Percentiles rank a stretch among this genome's conserved stretches.
These are phyloP conservation scores for Takifugu bimaculatus DNA, from an alignment of 2,113 vertebrate genomes.

Conservation along the genomic window DNA sequence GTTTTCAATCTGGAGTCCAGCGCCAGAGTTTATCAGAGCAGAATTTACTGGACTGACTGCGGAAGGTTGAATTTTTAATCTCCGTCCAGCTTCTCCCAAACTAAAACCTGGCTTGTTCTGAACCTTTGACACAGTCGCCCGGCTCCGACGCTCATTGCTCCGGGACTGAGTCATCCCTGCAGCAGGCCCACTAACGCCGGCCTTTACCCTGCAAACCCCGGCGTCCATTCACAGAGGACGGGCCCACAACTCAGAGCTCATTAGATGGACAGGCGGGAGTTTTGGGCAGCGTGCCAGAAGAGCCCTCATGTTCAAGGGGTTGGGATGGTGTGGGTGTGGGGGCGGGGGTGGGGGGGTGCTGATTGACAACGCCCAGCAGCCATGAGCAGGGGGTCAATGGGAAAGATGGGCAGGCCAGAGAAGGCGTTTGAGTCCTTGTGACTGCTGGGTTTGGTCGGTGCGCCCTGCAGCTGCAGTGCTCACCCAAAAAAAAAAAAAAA, in stretches of 20 bases:
- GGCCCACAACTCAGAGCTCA: constrained; percentile 32
- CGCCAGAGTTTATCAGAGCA: constrained; percentile 7
- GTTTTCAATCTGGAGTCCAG: neutral
- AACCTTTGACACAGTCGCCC: constrained; percentile 24
- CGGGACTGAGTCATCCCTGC: constrained; percentile 51
- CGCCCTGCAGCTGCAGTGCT: constrained; percentile 44
- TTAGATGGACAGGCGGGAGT: constrained; percentile 54
- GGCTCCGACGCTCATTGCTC: constrained; percentile 50
- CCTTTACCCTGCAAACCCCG: constrained; percentile 32
- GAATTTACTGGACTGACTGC: constrained; percentile 19
- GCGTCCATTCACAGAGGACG: constrained; percentile 58
- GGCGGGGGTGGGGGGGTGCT: constrained; percentile 42
- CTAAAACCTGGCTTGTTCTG: constrained; percentile 31
- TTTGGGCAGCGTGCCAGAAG: constrained; percentile 52
- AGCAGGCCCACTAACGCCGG: constrained; percentile 23
- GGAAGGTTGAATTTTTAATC: constrained; percentile 20
- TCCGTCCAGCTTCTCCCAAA: constrained; percentile 5
- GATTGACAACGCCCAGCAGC: constrained; percentile 72
- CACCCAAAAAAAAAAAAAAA: constrained; percentile 8
- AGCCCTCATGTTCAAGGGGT: constrained; percentile 59
- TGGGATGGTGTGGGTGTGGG: neutral
- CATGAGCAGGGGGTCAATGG: constrained; percentile 44
- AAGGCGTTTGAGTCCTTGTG: constrained; percentile 34
- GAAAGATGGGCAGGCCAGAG: constrained; percentile 56
- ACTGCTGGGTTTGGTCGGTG: constrained; percentile 46